Evolutionary conservation across 2,888 invertebrate genomes (phyloP).

Genomic region (Trilocha varians): DNA sequence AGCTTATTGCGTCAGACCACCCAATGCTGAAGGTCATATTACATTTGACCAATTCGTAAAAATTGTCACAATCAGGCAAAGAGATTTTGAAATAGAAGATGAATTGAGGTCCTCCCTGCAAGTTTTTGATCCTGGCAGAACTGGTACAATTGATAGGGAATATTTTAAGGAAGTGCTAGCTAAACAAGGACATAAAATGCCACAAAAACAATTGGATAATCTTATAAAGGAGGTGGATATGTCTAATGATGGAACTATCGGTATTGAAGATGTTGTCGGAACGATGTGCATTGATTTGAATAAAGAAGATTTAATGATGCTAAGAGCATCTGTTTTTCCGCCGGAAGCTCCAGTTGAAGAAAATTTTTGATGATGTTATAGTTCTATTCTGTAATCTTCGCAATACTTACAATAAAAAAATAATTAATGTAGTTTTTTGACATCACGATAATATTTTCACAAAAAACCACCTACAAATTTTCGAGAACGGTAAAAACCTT

Average conservation of each 20-base stretch:
- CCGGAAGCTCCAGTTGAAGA: constrained; percentile 13
- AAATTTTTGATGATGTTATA: constrained; percentile 6
- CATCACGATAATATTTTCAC: too few species aligned
- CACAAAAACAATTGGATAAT: constrained; percentile 36
- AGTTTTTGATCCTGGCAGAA: constrained; percentile 42
- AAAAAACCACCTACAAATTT: too few species aligned
- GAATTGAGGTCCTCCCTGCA: constrained; percentile 47
- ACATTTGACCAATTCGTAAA: constrained; percentile 51
- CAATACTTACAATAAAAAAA: not conserved
- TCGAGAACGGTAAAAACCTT: too few species aligned
- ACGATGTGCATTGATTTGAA: constrained; percentile 60
- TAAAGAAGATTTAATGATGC: constrained; percentile 46
- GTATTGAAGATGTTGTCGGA: constrained; percentile 57
- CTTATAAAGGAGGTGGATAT: constrained; percentile 61
- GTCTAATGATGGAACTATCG: constrained; percentile 55
- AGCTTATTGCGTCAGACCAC: constrained; percentile 46
- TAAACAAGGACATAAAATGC: constrained; percentile 48
- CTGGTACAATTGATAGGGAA: constrained; percentile 45
- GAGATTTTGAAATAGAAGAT: constrained; percentile 48
- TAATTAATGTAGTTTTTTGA: too few species aligned
- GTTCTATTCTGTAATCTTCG: not conserved
- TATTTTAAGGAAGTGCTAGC: constrained; percentile 39
- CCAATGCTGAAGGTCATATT: constrained; percentile 52
- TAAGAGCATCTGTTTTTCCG: constrained; percentile 31
- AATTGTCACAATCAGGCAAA: constrained; percentile 52